phyloP scores from a whole-genome alignment of 1,140 invertebrate genomes.

The Platorchestia sp. region DNA sequence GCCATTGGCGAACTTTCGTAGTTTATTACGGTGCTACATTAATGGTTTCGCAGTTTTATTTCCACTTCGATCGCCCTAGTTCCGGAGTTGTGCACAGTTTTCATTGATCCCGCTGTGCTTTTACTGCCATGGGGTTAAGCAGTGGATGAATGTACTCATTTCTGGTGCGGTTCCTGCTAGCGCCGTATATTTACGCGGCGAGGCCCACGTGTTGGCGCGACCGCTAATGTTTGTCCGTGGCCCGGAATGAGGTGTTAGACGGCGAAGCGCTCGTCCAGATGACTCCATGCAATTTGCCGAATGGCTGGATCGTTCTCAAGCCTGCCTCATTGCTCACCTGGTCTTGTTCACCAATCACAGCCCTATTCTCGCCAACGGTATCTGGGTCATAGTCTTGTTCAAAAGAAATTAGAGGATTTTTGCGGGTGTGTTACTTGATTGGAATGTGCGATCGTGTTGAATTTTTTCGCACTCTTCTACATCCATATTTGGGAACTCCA shows the following conservation, averaged over 20 bases:
- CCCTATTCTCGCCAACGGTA: not conserved
- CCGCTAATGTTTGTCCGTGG: not conserved
- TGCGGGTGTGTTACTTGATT: not conserved
- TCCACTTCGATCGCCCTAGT: not conserved
- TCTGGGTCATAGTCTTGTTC: not conserved
- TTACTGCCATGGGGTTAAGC: not conserved
- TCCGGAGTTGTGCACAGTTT: not conserved
- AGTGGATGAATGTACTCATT: not conserved
- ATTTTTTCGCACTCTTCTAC: not conserved
- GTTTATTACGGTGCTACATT: not conserved
- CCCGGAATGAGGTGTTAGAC: not conserved
- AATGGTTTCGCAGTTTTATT: not conserved
- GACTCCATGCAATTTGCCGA: not conserved
- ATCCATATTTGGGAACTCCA: not conserved
- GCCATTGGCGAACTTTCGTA: not conserved
- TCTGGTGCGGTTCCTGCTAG: not conserved
- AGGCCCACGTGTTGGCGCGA: not conserved
- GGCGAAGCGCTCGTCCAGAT: not conserved
- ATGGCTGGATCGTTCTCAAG: not conserved
- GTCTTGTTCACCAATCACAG: not conserved
- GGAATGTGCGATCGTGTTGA: not conserved
- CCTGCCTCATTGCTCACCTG: not conserved
- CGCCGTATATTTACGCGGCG: not conserved
- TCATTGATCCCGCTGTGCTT: not conserved
- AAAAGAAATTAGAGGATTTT: not conserved